Conservation (phyloP, 2,888 invertebrate species). For the Escarpia spicata region DNA sequence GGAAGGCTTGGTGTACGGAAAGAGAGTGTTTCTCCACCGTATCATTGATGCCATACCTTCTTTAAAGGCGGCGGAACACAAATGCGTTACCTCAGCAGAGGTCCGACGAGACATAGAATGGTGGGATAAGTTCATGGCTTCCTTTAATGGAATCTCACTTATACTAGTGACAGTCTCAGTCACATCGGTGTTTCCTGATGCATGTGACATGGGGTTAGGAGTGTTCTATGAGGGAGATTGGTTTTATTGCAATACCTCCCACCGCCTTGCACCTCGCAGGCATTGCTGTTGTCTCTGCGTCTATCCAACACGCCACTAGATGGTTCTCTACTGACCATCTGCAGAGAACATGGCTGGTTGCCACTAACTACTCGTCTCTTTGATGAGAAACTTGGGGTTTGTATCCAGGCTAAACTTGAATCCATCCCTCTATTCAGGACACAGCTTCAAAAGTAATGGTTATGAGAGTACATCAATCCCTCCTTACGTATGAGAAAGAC, state of each 20-base stretch:
- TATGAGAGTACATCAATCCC: too few species aligned
- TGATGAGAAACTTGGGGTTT: too few species aligned
- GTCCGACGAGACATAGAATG: neutral
- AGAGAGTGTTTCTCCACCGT: neutral
- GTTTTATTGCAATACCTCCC: neutral
- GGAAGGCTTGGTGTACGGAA: neutral
- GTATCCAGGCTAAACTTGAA: too few species aligned
- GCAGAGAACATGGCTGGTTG: too few species aligned
- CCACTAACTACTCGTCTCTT: too few species aligned
- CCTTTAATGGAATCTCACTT: neutral
- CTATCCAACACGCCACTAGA: too few species aligned
- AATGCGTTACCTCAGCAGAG: neutral
- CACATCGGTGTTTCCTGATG: neutral
- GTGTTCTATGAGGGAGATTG: neutral
- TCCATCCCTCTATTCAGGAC: too few species aligned
- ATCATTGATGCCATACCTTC: neutral
- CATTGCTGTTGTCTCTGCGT: too few species aligned
- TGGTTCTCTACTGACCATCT: too few species aligned
- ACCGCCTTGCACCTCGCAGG: too few species aligned
- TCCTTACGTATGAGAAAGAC: too few species aligned
- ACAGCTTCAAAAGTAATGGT: too few species aligned
- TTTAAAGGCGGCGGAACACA: neutral
- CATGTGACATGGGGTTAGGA: neutral
- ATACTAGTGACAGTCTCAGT: neutral
- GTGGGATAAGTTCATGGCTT: neutral